These are phyloP conservation scores for Danaus plexippus DNA, from an alignment of 1,140 invertebrate species.

Conservation along the genomic window DNA sequence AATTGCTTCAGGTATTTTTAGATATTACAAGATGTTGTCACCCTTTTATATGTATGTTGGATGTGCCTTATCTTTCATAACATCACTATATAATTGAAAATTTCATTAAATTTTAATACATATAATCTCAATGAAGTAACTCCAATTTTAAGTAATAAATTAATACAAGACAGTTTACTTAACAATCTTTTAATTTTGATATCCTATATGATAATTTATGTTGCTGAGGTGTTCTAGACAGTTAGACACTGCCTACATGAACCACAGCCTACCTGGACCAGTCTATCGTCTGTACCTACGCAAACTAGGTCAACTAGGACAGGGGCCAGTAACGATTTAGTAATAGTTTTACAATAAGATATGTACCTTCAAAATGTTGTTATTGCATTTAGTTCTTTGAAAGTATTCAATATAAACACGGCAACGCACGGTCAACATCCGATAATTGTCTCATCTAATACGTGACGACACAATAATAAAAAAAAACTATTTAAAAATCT, in stretches of 20 bases:
- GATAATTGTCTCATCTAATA: slow-evolving; percentile 20
- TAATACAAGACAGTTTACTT: too few species aligned
- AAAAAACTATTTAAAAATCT: slow-evolving; percentile 29
- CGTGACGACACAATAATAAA: slow-evolving; percentile 34
- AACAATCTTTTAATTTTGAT: too few species aligned
- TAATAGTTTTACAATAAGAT: slow-evolving; percentile 2
- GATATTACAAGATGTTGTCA: too few species aligned
- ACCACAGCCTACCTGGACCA: too few species aligned
- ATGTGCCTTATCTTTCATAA: too few species aligned
- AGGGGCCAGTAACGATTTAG: neutral
- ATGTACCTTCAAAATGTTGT: neutral
- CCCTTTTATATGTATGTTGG: too few species aligned
- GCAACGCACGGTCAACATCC: slow-evolving; percentile 11
- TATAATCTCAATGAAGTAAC: too few species aligned
- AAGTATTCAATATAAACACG: neutral
- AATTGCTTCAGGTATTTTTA: too few species aligned
- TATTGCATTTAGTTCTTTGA: neutral
- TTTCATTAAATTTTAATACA: too few species aligned
- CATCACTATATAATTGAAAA: too few species aligned
- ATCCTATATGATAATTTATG: too few species aligned
- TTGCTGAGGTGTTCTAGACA: slow-evolving; percentile 17
- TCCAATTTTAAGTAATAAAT: too few species aligned
- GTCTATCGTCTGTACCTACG: slow-evolving; percentile 15
- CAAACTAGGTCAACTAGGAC: slow-evolving; percentile 25
- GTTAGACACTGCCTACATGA: slow-evolving; percentile 11